phyloP scores from a whole-genome alignment of 2,113 vertebrate species.

The Aspidoscelis tigris region DNA sequence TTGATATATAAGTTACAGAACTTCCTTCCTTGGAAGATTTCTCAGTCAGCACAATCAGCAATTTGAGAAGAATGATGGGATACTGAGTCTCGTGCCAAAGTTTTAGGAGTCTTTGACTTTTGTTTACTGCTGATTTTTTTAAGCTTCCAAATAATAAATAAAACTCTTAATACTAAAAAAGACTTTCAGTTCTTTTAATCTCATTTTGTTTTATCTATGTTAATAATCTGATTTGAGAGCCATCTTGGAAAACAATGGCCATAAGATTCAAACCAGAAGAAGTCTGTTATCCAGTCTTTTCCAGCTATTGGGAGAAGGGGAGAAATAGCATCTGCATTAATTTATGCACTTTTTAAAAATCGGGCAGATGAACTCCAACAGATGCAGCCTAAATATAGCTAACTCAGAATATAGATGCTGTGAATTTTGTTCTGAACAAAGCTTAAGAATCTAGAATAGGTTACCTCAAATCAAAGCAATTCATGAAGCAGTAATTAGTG shows the following conservation, averaged over 20 bases:
- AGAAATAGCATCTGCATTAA: slow-evolving; percentile 15
- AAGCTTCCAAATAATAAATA: not conserved
- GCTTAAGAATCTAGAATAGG: slow-evolving; percentile 21
- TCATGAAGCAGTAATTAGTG: slow-evolving; percentile 5
- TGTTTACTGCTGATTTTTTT: not conserved
- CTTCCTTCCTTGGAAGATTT: too few relatives aligned
- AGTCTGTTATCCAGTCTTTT: not conserved
- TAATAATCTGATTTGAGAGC: not conserved
- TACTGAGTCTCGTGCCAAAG: too few relatives aligned
- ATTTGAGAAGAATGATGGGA: too few relatives aligned
- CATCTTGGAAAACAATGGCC: not conserved
- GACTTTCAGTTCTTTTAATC: not conserved
- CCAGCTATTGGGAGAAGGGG: not conserved
- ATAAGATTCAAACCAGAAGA: not conserved
- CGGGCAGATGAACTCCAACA: slow-evolving; percentile 20
- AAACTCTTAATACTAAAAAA: too few relatives aligned
- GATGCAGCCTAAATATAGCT: slow-evolving; percentile 26
- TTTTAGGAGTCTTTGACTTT: not conserved
- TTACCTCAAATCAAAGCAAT: slow-evolving; percentile 11
- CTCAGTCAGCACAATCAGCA: too few relatives aligned
- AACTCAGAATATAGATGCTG: slow-evolving; percentile 18
- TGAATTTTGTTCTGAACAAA: slow-evolving; percentile 11
- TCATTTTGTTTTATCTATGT: not conserved
- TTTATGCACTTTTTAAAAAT: not conserved
- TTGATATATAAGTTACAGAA: too few relatives aligned